Evolutionary conservation across 2,888 invertebrate genomes (phyloP), one percentile per base, ranked within the genome.

Genomic region (Ophioninae sp.): DNA sequence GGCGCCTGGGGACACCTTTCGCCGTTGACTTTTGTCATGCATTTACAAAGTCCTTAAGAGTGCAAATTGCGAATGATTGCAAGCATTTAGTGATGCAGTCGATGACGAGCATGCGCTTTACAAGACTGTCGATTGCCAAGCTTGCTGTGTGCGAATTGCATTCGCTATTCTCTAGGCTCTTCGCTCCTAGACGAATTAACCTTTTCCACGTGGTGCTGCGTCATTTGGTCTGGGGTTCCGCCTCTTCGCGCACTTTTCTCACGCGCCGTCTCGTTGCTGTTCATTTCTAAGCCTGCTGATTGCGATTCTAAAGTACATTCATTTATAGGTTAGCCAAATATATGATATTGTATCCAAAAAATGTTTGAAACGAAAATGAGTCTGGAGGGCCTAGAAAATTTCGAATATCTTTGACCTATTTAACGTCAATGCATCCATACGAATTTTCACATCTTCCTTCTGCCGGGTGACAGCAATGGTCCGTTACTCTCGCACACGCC

Each of bases 31-130:
- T 39, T 75, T 77, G 57, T 69, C 69, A 57, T 59, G 21, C 7
- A 57, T 57, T 75, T 64, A 30, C 44, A 17, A 20, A 21, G 17
- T 41, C 3, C 10, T 8, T 41, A 64, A 68, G 69, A 64, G 56
- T 39, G 41, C 21, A 10, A 73, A 41, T 77, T 67, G 77, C 82
- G 82, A 84, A 87, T 87, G 85, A 87, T 85, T 61, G 75, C 20
- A 41, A 86, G 86, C 88, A 87, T 50, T 50, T 50, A 13, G 85
- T 87, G 87, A 86, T 90, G 85, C 88, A 85, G 87, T 89, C 89
- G 86, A 89, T 90, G 91, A 92, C 90, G 91, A 91, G 90, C 86
- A 82, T 59, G 65, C 80, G 86, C 83, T 79, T 73, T 64, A 62
- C 30, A 62, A 6, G 81, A 79, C 86, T 85, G 87, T 87, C 87